phyloP scores from a whole-genome alignment of 1,140 invertebrate genomes.

The Drosophila tsacasi region DNA sequence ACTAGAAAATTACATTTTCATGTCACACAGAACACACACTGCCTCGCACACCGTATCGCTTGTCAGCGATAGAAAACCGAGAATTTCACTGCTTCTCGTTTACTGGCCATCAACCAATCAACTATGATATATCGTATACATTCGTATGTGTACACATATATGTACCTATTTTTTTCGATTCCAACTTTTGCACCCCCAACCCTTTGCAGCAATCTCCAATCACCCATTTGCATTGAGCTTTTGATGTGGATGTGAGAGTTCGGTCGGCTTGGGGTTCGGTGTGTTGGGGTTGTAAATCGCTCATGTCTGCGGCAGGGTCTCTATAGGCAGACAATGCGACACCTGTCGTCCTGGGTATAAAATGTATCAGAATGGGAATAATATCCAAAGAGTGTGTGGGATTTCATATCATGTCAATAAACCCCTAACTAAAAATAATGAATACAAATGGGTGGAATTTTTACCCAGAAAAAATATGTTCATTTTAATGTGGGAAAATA shows the following conservation, averaged over 20 bases:
- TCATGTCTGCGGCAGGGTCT: slow-evolving; percentile 16
- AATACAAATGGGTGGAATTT: not conserved
- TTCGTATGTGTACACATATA: slow-evolving; percentile 1
- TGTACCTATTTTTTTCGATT: slow-evolving; percentile 40
- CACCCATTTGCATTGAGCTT: slow-evolving; percentile 39
- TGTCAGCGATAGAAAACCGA: slow-evolving; percentile 54
- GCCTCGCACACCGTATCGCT: slow-evolving; percentile 45
- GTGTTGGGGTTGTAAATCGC: slow-evolving; percentile 40
- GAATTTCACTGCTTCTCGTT: slow-evolving; percentile 22
- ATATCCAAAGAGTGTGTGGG: not conserved
- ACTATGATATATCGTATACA: slow-evolving; percentile 74
- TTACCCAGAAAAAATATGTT: not conserved
- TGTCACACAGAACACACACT: slow-evolving; percentile 39
- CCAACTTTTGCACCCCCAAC: slow-evolving; percentile 18
- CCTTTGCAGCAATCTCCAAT: slow-evolving; percentile 9
- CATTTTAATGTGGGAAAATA: slow-evolving; percentile 4
- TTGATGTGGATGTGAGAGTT: slow-evolving; percentile 13
- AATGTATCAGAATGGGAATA: slow-evolving; percentile 21
- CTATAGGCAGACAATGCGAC: slow-evolving; percentile 9
- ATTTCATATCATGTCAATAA: slow-evolving; percentile 13
- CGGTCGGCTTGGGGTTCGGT: not conserved
- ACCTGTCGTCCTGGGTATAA: slow-evolving; percentile 24
- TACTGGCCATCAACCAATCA: slow-evolving; percentile 39
- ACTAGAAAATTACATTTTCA: slow-evolving; percentile 78
- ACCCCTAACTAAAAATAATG: not conserved